A percentile compares a stretch with the other conserved stretches of the same genome.
Conservation (phyloP, 2,797 vertebrate species). For the Phoebastria nigripes region DNA sequence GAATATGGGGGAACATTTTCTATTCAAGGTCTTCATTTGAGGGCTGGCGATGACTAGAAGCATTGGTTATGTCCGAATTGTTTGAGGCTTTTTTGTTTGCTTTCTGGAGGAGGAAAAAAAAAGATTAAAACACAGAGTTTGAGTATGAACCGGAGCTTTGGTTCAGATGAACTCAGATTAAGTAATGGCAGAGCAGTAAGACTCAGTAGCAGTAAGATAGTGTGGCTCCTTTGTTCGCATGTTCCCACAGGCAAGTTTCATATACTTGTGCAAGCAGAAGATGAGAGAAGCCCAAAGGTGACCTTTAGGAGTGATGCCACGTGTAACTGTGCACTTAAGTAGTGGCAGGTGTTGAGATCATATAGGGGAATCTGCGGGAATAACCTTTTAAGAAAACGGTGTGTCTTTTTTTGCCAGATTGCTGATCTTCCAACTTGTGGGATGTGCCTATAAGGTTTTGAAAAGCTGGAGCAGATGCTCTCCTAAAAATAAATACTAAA, state of each 20-base stretch:
- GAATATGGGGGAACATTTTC: neutral
- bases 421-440: neutral
- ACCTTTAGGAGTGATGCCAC: neutral
- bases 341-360: neutral
- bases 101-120: neutral
- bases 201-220: neutral
- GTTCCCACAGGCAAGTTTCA: neutral
- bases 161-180: neutral
- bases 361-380: neutral
- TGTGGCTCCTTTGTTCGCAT: neutral
- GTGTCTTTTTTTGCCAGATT: neutral
- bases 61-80: neutral
- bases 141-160: neutral
- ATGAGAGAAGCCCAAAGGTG: neutral
- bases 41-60: neutral
- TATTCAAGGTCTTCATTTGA: neutral
- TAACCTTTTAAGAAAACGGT: neutral
- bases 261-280: neutral
- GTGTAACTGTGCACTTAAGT: neutral
- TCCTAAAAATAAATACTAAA: neutral
- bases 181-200: neutral
- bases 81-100: neutral
- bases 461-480: neutral
- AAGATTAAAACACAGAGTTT: neutral
- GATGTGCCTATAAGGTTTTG: neutral